A percentile compares a stretch with the other conserved stretches of the same genome.
These are phyloP conservation scores for Drymonia ruficornis DNA, from an alignment of 2,888 invertebrate genomes.

Conservation along the genomic window DNA sequence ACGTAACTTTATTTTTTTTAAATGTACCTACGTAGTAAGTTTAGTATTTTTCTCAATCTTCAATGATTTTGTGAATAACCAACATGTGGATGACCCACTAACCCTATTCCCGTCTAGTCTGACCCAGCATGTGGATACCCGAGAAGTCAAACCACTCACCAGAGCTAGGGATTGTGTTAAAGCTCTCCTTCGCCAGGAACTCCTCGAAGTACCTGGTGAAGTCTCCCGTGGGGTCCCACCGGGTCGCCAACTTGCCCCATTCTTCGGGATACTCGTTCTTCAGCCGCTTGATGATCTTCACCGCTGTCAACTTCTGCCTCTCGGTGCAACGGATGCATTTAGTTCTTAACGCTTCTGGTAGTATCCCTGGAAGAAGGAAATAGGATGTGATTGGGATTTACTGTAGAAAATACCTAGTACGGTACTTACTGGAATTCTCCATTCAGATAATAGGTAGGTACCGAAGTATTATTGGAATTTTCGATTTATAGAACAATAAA, in stretches of 20 bases:
- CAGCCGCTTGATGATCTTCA: conserved; percentile 88
- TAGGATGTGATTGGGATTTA: no score
- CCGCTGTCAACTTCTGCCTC: conserved; percentile 87
- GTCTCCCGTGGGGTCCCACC: conserved; percentile 90
- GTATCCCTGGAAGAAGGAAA: conserved; percentile 79
- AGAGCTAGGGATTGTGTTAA: conserved; percentile 63
- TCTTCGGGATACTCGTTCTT: conserved; percentile 86
- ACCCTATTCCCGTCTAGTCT: no score
- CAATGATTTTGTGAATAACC: no score
- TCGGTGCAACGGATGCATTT: conserved; percentile 88
- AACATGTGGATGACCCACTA: no score
- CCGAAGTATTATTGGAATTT: no score
- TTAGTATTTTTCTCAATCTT: no score
- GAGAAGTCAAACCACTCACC: conserved; percentile 45
- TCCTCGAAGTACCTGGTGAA: conserved; percentile 79
- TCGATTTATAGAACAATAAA: no score
- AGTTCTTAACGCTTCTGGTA: conserved; percentile 88
- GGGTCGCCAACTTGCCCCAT: conserved; percentile 87
- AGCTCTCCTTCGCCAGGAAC: conserved; percentile 67
- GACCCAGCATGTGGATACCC: no score
- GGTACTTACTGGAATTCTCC: no score
- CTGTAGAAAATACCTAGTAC: no score
- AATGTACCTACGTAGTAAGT: neutral
- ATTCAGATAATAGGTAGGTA: no score
- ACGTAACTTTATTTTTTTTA: no score